Conservation (phyloP, 2,888 invertebrate species). For the Trichopoda pennipes region DNA sequence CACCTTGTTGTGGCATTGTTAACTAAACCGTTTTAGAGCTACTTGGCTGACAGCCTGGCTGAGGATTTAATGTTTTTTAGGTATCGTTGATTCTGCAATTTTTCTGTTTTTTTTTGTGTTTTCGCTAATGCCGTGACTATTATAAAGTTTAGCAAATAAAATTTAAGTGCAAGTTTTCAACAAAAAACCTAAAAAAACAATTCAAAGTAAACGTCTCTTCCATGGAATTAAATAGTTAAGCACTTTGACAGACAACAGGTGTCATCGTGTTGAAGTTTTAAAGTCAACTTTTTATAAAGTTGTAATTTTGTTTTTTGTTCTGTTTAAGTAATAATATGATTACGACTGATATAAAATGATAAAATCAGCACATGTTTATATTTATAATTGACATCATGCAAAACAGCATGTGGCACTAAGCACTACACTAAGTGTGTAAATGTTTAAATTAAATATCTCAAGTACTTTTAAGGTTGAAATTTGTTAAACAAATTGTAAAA, state of each 20-base stretch:
- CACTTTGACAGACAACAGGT: conserved; percentile 48
- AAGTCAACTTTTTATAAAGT: background rate
- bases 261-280: conserved; percentile 36
- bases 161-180: conserved; percentile 28
- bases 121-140: conserved; percentile 58
- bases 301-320: conserved; percentile 19
- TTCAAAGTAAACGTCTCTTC: conserved; percentile 17
- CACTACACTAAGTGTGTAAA: conserved; percentile 5
- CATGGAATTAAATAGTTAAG: background rate
- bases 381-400: conserved; percentile 2
- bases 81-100: conserved; percentile 16
- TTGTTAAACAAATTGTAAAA: conserved; percentile 8
- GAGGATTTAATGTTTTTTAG: conserved; percentile 11
- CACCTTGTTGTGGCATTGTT: conserved; percentile 42
- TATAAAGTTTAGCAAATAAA: conserved; percentile 58
- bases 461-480: background rate
- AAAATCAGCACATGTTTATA: conserved; percentile 10
- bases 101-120: conserved; percentile 22
- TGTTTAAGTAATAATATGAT: conserved; percentile 41
- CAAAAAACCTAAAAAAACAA: conserved; percentile 17
- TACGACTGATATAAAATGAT: conserved; percentile 31
- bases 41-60: conserved; percentile 5
- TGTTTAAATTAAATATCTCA: conserved; percentile 2
- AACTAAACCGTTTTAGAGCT: conserved; percentile 36
- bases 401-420: conserved; percentile 1